Evolutionary conservation across 92 coral and sea anemone genomes (phyloP).

Genomic region (Paramuricea clavata): DNA sequence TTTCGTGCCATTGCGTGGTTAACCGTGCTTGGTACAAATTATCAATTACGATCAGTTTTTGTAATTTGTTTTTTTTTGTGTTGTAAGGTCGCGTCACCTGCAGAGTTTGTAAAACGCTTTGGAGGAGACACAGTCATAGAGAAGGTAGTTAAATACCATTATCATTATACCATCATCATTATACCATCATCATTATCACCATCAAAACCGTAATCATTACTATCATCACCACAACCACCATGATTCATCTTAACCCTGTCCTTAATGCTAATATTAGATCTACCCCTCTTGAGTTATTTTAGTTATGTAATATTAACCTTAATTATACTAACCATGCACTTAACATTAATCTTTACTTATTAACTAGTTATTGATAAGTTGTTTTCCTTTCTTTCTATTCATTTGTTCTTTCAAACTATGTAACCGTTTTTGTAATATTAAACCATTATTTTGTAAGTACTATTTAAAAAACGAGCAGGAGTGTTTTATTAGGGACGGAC

Average conservation of each 20-base stretch:
- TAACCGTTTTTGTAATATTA: no score
- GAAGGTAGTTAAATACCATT: conserved; percentile 58
- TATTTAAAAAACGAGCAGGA: no score
- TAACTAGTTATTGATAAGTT: no score
- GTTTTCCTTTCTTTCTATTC: no score
- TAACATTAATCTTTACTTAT: no score
- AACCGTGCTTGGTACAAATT: not conserved
- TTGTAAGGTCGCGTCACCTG: conserved; percentile 90
- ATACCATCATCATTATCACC: not conserved
- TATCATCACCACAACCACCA: not conserved
- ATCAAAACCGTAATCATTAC: not conserved
- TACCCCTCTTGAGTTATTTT: no score
- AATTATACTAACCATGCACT: no score
- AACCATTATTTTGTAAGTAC: no score
- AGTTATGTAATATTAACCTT: no score
- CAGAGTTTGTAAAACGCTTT: conserved; percentile 92
- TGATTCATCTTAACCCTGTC: not conserved
- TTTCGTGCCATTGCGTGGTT: not conserved
- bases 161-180: not conserved
- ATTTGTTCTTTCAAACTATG: no score
- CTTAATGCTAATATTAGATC: no score
- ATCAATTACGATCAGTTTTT: not conserved
- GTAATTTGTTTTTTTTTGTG: not conserved
- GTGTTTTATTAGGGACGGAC: no score
- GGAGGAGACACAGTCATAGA: conserved; percentile 96